Conservation (phyloP, 2,113 vertebrate genomes). For the Pterocles burchelli region DNA sequence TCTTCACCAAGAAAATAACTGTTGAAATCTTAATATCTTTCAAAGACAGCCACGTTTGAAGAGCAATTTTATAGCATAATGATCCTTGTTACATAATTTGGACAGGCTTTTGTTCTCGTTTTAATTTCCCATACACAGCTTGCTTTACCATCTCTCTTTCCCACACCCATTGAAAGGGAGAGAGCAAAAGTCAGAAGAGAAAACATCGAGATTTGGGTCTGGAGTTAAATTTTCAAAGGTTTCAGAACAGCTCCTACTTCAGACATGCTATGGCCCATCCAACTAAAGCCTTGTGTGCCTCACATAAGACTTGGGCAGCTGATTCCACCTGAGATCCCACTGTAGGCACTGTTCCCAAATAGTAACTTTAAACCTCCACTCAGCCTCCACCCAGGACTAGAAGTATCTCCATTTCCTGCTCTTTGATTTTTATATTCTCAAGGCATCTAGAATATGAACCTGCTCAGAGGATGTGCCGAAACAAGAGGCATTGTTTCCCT, state of each 20-base stretch:
- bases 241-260: not conserved
- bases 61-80: slow-evolving; percentile 76
- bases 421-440: not conserved
- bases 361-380: not conserved
- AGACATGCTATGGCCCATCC: not conserved
- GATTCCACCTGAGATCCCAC: not conserved
- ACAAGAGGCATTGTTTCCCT: not conserved
- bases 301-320: not conserved
- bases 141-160: slow-evolving; percentile 58
- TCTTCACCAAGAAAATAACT: slow-evolving; percentile 65
- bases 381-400: not conserved
- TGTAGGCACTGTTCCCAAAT: not conserved
- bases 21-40: slow-evolving; percentile 63
- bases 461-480: not conserved
- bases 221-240: slow-evolving; percentile 37
- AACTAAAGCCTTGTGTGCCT: not conserved
- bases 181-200: slow-evolving; percentile 26
- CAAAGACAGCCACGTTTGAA: slow-evolving; percentile 72
- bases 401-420: not conserved
- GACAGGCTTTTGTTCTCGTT: slow-evolving; percentile 74
- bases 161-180: slow-evolving; percentile 51
- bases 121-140: slow-evolving; percentile 59
- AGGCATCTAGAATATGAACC: not conserved
- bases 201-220: slow-evolving; percentile 23
- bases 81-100: slow-evolving; percentile 72